phyloP scores from a whole-genome alignment of 2,797 vertebrate species.

The Telmatherina bonti region DNA sequence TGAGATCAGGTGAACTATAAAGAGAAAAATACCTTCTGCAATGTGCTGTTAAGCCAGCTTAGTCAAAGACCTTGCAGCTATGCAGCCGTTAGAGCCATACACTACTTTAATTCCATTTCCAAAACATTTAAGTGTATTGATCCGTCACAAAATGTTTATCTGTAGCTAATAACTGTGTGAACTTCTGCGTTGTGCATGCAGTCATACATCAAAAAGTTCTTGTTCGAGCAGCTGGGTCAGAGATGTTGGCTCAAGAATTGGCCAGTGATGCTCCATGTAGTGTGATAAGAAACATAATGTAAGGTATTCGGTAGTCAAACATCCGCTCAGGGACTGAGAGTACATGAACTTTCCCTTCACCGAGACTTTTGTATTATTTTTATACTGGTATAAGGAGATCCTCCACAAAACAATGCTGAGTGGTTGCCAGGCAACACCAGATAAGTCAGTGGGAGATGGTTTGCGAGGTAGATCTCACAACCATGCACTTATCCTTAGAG shows the following conservation, averaged over 20 bases:
- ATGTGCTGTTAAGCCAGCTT: slow-evolving; percentile 10
- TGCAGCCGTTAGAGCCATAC: slow-evolving; percentile 32
- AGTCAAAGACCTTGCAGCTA: slow-evolving; percentile 25
- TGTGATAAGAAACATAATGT: slow-evolving; percentile 42
- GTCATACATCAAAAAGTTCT: slow-evolving; percentile 27
- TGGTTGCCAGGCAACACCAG: slow-evolving; percentile 76
- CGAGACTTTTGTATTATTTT: slow-evolving; percentile 36
- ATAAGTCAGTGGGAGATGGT: slow-evolving; percentile 49
- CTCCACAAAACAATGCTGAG: slow-evolving; percentile 55
- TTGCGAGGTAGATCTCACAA: slow-evolving; percentile 49
- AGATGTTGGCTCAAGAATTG: slow-evolving; percentile 32
- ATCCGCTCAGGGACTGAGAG: slow-evolving; percentile 50
- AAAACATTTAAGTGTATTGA: slow-evolving; percentile 40
- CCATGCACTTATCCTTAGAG: slow-evolving; percentile 39
- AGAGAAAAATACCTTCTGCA: background rate
- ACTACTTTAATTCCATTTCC: slow-evolving; percentile 22
- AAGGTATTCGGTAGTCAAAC: slow-evolving; percentile 60
- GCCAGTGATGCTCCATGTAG: slow-evolving; percentile 12
- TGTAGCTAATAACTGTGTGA: slow-evolving; percentile 28
- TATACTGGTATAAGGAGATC: slow-evolving; percentile 47
- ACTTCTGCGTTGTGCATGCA: slow-evolving; percentile 27
- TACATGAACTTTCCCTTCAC: slow-evolving; percentile 63
- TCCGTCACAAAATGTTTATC: slow-evolving; percentile 33
- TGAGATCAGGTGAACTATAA: background rate
- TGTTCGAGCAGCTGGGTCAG: slow-evolving; percentile 17